Evolutionary conservation across 2,113 vertebrate species (phyloP).

Genomic region (Pelecanoides urinatrix): DNA sequence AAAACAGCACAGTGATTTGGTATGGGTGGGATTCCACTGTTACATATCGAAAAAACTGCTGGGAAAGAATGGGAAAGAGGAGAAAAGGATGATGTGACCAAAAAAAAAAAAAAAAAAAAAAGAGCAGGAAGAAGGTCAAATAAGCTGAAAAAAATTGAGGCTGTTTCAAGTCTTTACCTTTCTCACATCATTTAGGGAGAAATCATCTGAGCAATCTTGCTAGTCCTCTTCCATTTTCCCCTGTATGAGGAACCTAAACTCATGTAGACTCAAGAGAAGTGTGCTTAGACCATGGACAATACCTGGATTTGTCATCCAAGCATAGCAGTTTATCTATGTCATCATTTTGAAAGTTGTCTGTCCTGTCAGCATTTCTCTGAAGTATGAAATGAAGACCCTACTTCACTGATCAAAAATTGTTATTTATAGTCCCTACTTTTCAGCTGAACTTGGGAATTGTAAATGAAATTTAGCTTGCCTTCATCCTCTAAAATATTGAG

Average conservation of each 20-base stretch:
- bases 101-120: too few species aligned
- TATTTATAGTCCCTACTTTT: not conserved
- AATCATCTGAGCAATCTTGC: not conserved
- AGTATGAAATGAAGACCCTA: not conserved
- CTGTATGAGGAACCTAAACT: not conserved
- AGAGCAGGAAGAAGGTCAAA: not conserved
- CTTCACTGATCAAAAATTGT: not conserved
- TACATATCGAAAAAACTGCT: not conserved
- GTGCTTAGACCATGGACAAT: not conserved
- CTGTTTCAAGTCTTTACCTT: not conserved
- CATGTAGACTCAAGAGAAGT: not conserved
- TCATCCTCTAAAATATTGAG: not conserved
- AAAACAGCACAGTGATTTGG: not conserved
- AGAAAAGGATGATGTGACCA: not conserved
- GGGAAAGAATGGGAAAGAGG: not conserved
- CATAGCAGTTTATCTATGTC: not conserved
- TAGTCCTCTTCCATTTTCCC: not conserved
- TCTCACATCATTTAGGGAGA: not conserved
- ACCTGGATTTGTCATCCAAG: not conserved
- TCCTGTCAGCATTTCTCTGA: not conserved
- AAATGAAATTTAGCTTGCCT: not conserved
- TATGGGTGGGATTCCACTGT: not conserved
- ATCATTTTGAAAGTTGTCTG: not conserved
- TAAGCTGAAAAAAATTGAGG: not conserved
- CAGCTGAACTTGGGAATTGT: not conserved